Evolutionary conservation across 2,113 vertebrate species (phyloP), one percentile per base, ranked within the genome.

Genomic region (Rissa tridactyla): DNA sequence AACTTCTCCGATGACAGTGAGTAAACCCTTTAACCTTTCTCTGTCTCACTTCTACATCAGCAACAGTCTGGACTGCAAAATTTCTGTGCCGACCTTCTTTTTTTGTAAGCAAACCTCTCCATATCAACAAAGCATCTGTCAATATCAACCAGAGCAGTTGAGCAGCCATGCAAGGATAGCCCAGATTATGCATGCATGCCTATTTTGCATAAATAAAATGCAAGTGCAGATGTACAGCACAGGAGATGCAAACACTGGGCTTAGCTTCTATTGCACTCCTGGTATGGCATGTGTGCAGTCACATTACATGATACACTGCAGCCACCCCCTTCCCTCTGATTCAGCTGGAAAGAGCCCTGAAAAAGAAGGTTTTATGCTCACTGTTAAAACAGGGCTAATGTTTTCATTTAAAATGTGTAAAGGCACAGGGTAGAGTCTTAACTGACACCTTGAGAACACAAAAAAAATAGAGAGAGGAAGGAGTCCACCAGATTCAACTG

Each of bases 281-380:
- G 4, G 8, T 26, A 65, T 0, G 1, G 44, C 34, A 65, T 0
- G 0, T 3, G 5, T n/a, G 22, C 21, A 16, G 60, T 32, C 76
- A 34, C 29, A 12, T 65, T 66, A 42, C 5, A 13, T 1, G 23
- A 65, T 6, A 15, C 13, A 9, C 57, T 44, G 49, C 60, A 84
- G 57, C 52, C n/a, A 55, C 23, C 32, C 29, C 57, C 42, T 87
- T 78, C 47, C 47, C 29, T 86, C 64, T 47, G 57, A 46, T 38
- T 71, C 66, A 65, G 38, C 40, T 54, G 64, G 44, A 49, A 80
- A 86, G 91, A 55, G 27, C 69, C 27, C 25, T 49, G 34, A 69
- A 87, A 86, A 89, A 54, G 23, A 51, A 60, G n/a, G 29, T n/a
- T 52, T 71, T 51, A 47, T 52, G 13, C 32, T 84, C 36, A 15